Evolutionary conservation across 2,797 vertebrate species (phyloP).

Genomic region (Ciconia nigra): DNA sequence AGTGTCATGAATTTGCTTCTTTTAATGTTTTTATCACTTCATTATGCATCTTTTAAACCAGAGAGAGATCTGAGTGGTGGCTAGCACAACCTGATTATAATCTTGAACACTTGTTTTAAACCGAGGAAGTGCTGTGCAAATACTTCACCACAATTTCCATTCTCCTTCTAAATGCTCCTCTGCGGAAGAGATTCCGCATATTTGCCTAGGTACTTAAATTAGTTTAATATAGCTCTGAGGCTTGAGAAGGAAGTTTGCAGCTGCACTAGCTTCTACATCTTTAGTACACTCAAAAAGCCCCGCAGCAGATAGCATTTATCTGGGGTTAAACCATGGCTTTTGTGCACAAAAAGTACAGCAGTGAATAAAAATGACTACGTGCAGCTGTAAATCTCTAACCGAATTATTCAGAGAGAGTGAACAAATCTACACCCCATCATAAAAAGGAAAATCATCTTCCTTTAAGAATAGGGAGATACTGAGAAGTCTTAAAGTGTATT

Average conservation of each 20-base stretch:
- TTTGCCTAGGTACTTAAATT: slow-evolving; percentile 9
- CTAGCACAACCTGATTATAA: background rate
- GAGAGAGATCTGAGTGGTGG: background rate
- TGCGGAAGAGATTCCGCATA: background rate
- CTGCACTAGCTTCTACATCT: background rate
- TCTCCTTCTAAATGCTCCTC: background rate
- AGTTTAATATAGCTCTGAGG: background rate
- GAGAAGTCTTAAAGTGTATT: slow-evolving; percentile 26
- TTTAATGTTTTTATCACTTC: background rate
- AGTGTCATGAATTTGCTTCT: background rate
- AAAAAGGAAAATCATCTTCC: slow-evolving; percentile 38
- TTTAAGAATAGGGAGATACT: slow-evolving; percentile 4
- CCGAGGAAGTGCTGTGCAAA: background rate
- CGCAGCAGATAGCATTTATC: background rate
- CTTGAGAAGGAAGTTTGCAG: background rate
- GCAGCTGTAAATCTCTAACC: background rate
- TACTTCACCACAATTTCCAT: background rate
- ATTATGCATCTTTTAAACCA: background rate
- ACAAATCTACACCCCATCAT: background rate
- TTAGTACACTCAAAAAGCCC: background rate
- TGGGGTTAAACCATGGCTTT: slow-evolving; percentile 5
- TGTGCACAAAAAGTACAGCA: background rate
- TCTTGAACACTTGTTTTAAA: background rate
- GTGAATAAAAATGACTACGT: background rate
- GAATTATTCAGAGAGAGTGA: background rate